phyloP scores from a whole-genome alignment of 2,797 vertebrate genomes.

The Enteromius mattozi region DNA sequence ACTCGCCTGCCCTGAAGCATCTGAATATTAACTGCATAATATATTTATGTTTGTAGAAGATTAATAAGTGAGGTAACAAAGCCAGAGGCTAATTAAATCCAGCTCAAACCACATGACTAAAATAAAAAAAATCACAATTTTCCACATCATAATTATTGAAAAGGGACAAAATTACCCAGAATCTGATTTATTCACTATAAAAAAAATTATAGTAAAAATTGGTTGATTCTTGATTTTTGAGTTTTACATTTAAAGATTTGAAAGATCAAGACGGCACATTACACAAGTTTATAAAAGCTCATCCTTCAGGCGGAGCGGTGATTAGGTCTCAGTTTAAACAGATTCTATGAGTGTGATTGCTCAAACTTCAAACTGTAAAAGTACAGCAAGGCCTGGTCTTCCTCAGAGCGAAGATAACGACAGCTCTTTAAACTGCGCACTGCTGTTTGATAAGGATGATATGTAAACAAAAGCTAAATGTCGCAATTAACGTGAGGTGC shows the following conservation, averaged over 20 bases:
- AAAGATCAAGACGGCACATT: background rate
- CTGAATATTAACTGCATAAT: background rate
- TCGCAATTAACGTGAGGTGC: conserved; percentile 1
- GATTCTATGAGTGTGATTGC: background rate
- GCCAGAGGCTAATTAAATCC: background rate
- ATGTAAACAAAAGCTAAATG: conserved; percentile 25
- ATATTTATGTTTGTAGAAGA: background rate
- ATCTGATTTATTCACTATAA: too few relatives aligned
- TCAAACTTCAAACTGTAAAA: conserved; percentile 7
- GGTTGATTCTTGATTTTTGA: too few relatives aligned
- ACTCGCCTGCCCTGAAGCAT: background rate
- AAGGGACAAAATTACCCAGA: background rate
- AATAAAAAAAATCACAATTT: background rate
- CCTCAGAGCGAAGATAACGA: conserved; percentile 22
- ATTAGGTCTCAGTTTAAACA: conserved; percentile 15
- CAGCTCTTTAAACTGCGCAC: background rate
- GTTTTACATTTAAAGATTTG: background rate
- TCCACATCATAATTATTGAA: background rate
- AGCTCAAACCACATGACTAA: background rate
- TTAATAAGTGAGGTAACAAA: conserved; percentile 20
- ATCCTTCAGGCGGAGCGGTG: background rate
- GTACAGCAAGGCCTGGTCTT: conserved; percentile 18
- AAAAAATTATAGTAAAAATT: too few relatives aligned
- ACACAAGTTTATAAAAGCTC: background rate
- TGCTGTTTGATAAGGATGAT: background rate